Evolutionary conservation across 2,797 vertebrate genomes (phyloP).

Genomic region (Aldrovandia affinis): DNA sequence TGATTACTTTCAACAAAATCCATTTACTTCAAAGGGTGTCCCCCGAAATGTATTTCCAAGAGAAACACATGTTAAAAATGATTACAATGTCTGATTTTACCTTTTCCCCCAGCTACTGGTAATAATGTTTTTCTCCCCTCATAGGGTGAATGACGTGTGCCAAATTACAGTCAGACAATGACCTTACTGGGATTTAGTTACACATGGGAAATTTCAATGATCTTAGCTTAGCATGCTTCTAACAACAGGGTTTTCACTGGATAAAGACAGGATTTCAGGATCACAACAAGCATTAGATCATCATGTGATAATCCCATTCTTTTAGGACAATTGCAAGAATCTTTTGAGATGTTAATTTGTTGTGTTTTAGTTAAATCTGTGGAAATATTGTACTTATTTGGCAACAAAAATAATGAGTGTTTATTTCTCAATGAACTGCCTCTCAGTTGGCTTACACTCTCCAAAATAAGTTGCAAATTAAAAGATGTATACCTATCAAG

Average conservation of each 20-base stretch:
- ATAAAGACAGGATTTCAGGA: not conserved
- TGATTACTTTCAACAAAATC: conserved; percentile 39
- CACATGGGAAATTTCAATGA: not conserved
- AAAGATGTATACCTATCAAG: no score
- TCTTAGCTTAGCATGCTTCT: not conserved
- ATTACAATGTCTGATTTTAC: conserved; percentile 23
- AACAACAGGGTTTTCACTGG: not conserved
- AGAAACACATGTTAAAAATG: conserved; percentile 26
- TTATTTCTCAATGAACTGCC: not conserved
- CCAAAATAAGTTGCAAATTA: not conserved
- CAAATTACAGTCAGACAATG: conserved; percentile 3
- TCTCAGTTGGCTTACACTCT: not conserved
- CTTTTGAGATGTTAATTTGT: not conserved
- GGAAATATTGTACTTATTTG: not conserved
- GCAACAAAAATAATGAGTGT: not conserved
- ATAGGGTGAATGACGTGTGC: conserved; percentile 4
- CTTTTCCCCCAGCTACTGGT: conserved; percentile 3
- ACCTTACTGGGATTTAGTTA: not conserved
- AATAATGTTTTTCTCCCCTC: conserved; percentile 22
- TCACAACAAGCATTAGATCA: not conserved
- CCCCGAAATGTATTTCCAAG: conserved; percentile 25
- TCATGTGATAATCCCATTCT: not conserved
- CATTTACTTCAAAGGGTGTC: conserved; percentile 31
- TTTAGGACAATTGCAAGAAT: not conserved
- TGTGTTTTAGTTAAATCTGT: not conserved